Base-by-base conservation (phyloP, 1,140 invertebrate genomes). In the Drosophila fuyamai region DNA sequence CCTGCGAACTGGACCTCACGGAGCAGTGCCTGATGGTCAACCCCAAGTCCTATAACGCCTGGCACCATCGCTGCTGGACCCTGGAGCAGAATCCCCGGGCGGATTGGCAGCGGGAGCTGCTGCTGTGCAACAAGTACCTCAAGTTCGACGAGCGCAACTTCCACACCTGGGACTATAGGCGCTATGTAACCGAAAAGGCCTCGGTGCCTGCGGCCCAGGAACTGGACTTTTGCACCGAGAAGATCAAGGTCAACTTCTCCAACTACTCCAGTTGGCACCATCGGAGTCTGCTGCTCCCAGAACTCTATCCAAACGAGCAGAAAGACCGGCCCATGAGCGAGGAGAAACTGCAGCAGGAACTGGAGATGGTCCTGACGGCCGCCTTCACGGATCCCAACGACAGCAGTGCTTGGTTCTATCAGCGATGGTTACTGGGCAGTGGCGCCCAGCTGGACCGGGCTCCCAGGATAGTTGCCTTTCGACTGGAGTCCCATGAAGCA, bases 191-290 rank as follows among this genome's bases (percentile, higher is more conserved):
- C 0, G 93, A 94, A 32, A 94, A 95, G 81, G 95, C 95, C 38
- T 93, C 94, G 3, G 94, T 96, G 40, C 91, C 95, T 8, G 83
- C 95, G 23, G 93, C 95, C 76, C 94, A 96, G 70, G 98, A 98
- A 93, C 94, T 98, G 57, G 94, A 96, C 61, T 98, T 96, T 92
- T 97, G 97, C 29, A 96, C 95, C 13, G 94, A 96, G 57, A 97
- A 97, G 91, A 96, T 99, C 80, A 94, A 96, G 82, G 95, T 94
- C 13, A 99, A 99, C 92, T 99, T 99, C 93, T 99, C 98, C 6
- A 99, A 99, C 93, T 99, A 99, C 93, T 99, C 98, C 0, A 97
- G 98, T 0, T 99, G 98, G 98, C 98, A 99, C 94, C 98, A 99
- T 91, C 95, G 98, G 46, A 98, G 97, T 93, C 97, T 97, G 93